phyloP scores from a whole-genome alignment of 2,888 invertebrate genomes.

The Hemicrepidius hirtus region DNA sequence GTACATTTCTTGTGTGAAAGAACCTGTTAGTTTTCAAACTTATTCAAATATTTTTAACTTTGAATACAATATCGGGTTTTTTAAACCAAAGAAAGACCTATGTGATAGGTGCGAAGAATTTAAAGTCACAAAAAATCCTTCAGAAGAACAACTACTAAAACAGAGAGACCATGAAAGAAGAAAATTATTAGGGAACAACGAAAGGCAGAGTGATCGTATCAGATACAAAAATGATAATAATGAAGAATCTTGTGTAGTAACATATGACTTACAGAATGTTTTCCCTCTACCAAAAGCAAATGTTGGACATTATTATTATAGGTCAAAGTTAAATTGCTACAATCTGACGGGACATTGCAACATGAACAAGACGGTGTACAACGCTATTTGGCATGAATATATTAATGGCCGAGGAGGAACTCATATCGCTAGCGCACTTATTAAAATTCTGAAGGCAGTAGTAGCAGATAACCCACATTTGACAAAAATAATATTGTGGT shows the following conservation, averaged over 20 bases:
- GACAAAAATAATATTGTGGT: conserved; percentile 48
- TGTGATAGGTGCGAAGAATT: conserved; percentile 38
- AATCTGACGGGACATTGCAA: conserved; percentile 40
- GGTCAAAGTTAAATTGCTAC: conserved; percentile 31
- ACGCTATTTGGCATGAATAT: conserved; percentile 44
- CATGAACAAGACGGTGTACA: conserved; percentile 37
- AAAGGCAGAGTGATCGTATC: conserved; percentile 6
- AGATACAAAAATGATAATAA: conserved; percentile 13
- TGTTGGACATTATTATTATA: conserved; percentile 36
- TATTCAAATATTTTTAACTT: conserved; percentile 40
- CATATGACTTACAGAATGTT: conserved; percentile 48
- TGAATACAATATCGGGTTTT: conserved; percentile 33
- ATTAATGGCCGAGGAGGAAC: conserved; percentile 39
- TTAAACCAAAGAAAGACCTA: conserved; percentile 37
- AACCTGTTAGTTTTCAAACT: conserved; percentile 5
- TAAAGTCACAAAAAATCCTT: background rate
- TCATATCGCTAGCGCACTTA: conserved; percentile 45
- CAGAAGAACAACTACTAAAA: conserved; percentile 8
- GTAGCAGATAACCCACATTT: conserved; percentile 29
- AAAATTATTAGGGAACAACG: conserved; percentile 11
- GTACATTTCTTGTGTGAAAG: too few relatives aligned
- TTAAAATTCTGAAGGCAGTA: conserved; percentile 43
- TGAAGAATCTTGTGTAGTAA: conserved; percentile 27
- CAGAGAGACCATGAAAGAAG: background rate
- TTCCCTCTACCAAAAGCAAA: conserved; percentile 37